These are phyloP conservation scores for Melanotaenia boesemani DNA, from an alignment of 2,797 vertebrate species.

Conservation along the genomic window DNA sequence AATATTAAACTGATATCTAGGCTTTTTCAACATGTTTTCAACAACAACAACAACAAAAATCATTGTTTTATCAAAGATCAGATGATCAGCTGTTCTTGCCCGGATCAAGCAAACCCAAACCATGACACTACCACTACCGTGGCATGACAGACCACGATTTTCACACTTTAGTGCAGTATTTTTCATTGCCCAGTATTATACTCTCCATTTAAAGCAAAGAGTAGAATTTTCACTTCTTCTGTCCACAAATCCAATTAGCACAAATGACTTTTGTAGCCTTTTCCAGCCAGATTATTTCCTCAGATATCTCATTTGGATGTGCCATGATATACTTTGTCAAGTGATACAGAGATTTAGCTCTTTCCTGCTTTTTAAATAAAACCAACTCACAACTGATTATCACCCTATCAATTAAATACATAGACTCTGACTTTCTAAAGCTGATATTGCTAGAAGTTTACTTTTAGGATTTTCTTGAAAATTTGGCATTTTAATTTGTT, in stretches of 20 bases:
- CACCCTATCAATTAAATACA: too few relatives aligned
- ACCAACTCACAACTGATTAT: background rate
- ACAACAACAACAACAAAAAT: too few relatives aligned
- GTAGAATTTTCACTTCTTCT: background rate
- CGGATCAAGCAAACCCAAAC: background rate
- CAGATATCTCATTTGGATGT: background rate
- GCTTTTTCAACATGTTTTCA: too few relatives aligned
- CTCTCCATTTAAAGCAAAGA: background rate
- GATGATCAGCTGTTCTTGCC: too few relatives aligned
- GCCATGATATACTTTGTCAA: background rate
- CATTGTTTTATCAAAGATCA: too few relatives aligned
- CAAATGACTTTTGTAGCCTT: background rate
- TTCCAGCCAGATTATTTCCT: background rate
- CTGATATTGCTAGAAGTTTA: background rate
- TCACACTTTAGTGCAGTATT: too few relatives aligned
- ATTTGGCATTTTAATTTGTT: background rate
- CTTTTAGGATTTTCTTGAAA: background rate
- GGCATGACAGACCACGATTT: too few relatives aligned
- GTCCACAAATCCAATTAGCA: background rate
- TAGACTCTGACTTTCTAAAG: background rate
- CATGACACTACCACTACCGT: background rate
- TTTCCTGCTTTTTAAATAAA: background rate
- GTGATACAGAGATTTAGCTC: too few relatives aligned
- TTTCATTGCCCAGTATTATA: too few relatives aligned
- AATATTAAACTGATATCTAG: too few relatives aligned